Evolutionary conservation across 2,888 invertebrate species (phyloP).

Genomic region (Heterodera filipjevi): DNA sequence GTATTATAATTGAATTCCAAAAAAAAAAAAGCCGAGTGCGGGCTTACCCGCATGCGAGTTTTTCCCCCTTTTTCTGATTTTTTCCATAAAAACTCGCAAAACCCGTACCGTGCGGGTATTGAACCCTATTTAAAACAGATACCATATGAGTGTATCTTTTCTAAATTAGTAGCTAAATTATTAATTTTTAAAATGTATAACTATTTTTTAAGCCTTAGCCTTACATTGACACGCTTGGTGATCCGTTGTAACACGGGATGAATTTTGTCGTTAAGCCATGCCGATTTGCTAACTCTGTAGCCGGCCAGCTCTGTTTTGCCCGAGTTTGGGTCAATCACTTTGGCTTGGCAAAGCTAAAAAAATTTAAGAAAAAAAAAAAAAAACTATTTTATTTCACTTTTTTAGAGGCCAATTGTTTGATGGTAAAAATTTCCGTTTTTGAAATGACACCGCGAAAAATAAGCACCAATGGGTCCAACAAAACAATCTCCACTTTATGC

Average conservation of each 20-base stretch:
- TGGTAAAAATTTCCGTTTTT: constrained; percentile 81
- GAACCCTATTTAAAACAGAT: too few species aligned
- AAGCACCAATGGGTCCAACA: constrained; percentile 56
- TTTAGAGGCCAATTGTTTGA: constrained; percentile 80
- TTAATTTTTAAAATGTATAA: neutral
- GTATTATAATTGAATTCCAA: too few species aligned
- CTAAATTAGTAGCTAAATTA: too few species aligned
- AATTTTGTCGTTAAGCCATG: constrained; percentile 88
- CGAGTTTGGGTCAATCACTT: constrained; percentile 70
- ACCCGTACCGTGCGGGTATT: too few species aligned
- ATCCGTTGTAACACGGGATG: constrained; percentile 77
- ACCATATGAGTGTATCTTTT: too few species aligned
- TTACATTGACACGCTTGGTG: constrained; percentile 78
- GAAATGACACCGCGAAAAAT: constrained; percentile 72
- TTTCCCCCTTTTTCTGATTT: too few species aligned
- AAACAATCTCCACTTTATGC: constrained; percentile 62
- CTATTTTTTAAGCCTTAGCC: neutral
- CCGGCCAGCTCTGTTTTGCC: constrained; percentile 81
- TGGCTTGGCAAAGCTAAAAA: constrained; percentile 61
- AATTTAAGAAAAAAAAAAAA: neutral
- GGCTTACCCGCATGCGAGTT: too few species aligned
- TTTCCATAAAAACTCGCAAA: too few species aligned
- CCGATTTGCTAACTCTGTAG: constrained; percentile 78
- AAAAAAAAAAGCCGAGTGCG: too few species aligned
- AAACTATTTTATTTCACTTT: constrained; percentile 76